Evolutionary conservation across 2,113 vertebrate species (phyloP).

Genomic region (Cebidichthys violaceus): DNA sequence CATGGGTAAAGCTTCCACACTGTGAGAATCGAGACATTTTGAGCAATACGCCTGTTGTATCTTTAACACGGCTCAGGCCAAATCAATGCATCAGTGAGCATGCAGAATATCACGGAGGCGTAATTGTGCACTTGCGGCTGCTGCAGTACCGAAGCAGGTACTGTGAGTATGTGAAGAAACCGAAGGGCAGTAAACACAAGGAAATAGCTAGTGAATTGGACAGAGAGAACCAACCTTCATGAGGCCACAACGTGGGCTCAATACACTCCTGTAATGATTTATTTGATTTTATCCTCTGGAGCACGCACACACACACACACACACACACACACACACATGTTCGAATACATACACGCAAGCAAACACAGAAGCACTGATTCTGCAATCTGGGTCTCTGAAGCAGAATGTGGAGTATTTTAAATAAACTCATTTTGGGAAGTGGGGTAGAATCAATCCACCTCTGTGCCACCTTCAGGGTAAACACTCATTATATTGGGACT

Average conservation of each 20-base stretch:
- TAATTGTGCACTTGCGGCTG: slow-evolving; percentile 26
- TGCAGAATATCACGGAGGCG: slow-evolving; percentile 39
- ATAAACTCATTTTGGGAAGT: slow-evolving; percentile 57
- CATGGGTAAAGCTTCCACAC: slow-evolving; percentile 29
- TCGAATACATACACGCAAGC: not conserved
- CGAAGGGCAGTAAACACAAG: slow-evolving; percentile 20
- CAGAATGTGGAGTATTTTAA: slow-evolving; percentile 57
- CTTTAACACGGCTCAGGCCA: slow-evolving; percentile 49
- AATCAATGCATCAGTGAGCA: slow-evolving; percentile 62
- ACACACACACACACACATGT: not conserved
- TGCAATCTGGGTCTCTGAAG: slow-evolving; percentile 15
- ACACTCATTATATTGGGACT: slow-evolving; percentile 72
- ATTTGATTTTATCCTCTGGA: slow-evolving; percentile 30
- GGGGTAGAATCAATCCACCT: slow-evolving; percentile 73
- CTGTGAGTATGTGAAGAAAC: slow-evolving; percentile 14
- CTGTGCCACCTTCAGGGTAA: slow-evolving; percentile 76
- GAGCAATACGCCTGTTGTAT: slow-evolving; percentile 58
- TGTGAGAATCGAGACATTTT: slow-evolving; percentile 59
- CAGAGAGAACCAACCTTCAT: slow-evolving; percentile 5
- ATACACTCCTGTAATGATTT: slow-evolving; percentile 15
- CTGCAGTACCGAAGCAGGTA: slow-evolving; percentile 9
- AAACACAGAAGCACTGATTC: not conserved
- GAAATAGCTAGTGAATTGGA: slow-evolving; percentile 18
- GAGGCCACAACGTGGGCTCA: slow-evolving; percentile 5
- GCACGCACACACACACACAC: not conserved